phyloP scores from a whole-genome alignment of 2,888 invertebrate genomes.

The Oligia fasciuncula region DNA sequence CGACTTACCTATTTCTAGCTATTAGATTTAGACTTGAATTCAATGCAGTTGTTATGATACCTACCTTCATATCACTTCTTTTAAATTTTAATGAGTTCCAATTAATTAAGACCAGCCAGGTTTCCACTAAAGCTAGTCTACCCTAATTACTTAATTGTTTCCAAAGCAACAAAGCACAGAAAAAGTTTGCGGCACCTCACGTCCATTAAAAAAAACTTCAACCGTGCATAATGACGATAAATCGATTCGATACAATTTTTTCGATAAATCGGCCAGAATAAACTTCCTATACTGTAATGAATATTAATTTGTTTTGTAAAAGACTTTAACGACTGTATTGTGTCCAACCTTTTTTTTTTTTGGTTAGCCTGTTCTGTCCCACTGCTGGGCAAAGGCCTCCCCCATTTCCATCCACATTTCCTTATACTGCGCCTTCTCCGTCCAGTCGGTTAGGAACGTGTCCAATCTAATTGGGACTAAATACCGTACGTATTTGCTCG shows the following conservation, averaged over 20 bases:
- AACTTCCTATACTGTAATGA: constrained; percentile 30
- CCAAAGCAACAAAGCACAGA: constrained; percentile 23
- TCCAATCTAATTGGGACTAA: neutral
- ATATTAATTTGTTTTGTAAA: constrained; percentile 30
- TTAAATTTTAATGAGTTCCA: neutral
- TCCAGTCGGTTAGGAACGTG: neutral
- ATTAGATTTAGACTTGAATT: neutral
- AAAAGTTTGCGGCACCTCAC: constrained; percentile 28
- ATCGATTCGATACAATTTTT: constrained; percentile 56
- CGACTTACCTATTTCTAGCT: neutral
- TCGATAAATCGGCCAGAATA: constrained; percentile 50
- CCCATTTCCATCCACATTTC: too few relatives aligned
- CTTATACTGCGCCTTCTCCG: too few relatives aligned
- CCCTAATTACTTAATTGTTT: constrained; percentile 28
- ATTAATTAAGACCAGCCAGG: neutral
- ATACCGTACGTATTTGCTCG: neutral
- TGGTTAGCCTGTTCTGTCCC: neutral
- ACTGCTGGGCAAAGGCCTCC: too few relatives aligned
- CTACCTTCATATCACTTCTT: neutral
- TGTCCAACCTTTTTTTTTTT: too few relatives aligned
- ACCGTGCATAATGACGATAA: constrained; percentile 46
- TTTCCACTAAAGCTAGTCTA: neutral
- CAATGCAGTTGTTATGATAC: neutral
- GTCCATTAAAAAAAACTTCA: constrained; percentile 39
- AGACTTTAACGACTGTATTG: neutral